phyloP scores from a whole-genome alignment of 37 sponge, comb jelly and placozoan species.

The Halichondria panicea region DNA sequence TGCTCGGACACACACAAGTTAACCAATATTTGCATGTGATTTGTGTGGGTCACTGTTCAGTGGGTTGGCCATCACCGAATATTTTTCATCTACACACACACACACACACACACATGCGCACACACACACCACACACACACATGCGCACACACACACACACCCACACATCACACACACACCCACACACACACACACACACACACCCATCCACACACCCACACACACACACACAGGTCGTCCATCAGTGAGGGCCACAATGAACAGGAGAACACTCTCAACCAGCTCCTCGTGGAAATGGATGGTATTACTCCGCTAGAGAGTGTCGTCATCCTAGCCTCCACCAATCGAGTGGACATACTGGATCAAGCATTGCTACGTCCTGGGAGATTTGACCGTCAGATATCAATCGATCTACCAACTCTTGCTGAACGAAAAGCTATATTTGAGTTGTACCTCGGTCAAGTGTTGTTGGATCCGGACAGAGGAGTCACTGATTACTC shows the following conservation, averaged over 20 bases:
- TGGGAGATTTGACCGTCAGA: constrained; percentile 93
- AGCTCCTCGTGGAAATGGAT: constrained; percentile 96
- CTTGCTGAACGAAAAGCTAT: constrained; percentile 78
- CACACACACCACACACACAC: too few species aligned
- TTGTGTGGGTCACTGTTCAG: too few species aligned
- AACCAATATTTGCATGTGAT: too few species aligned
- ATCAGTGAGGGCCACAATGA: constrained; percentile 56
- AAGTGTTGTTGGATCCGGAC: constrained; percentile 62
- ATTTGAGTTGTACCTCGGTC: constrained; percentile 85
- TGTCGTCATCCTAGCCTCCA: constrained; percentile 91
- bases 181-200: too few species aligned
- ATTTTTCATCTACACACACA: too few species aligned
- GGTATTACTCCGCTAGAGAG: constrained; percentile 87
- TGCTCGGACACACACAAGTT: too few species aligned
- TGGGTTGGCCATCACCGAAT: too few species aligned
- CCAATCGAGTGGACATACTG: constrained; percentile 85
- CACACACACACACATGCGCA: too few species aligned
- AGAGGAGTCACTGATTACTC: constrained; percentile 48
- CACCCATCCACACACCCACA: too few species aligned
- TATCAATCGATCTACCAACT: constrained; percentile 85
- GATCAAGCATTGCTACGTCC: constrained; percentile 90
- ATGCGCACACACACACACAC: too few species aligned
- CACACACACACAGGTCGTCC: too few species aligned
- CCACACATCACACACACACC: too few species aligned
- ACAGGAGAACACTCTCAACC: constrained; percentile 90